Evolutionary conservation across 2,888 invertebrate genomes (phyloP), one percentile per base, ranked within the genome.

Genomic region (Phasia obesa): DNA sequence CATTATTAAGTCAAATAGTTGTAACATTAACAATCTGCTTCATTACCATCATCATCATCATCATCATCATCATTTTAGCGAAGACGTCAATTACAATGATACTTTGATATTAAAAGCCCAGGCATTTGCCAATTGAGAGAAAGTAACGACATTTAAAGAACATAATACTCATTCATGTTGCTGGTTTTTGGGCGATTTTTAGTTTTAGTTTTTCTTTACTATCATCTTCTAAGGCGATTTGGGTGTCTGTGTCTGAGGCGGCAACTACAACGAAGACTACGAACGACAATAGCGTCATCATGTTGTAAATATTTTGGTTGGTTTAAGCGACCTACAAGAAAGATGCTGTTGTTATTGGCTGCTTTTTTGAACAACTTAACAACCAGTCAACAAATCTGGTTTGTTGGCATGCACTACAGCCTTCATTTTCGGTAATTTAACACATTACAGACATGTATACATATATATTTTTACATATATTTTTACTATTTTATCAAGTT

Each of bases 121-220:
- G 47, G 69, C 67, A 57, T 65, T 80, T 77, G 77, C 47, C 57
- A 35, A 60, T 70, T 53, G 17, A 57, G 82, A 78, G 82, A 82
- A 82, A 82, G 82, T 82, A 82, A 82, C 51, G 69, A 78, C 73
- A 78, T 78, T 78, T 74, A 65, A 65, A 82, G 57, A 78, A 82
- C 78, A 69, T 74, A 77, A 78, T 82, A 57, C 55, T 74, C 19
- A 71, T 55, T 74, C 19, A 71, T 47, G 49, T 55, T 74, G 53
- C 19, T 38, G 64, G 4, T 31, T 31, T 31, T 31, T 31, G 7
- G 27, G 27, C 4, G 27, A n/a, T n/a, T 27, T 27, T 27, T 6
- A 27, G 27, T 27, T 27, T 27, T 21, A 21, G 15, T 60, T 27
- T 5, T 53, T 47, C 47, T 27, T 31, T 4, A 19, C 13, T 25